A percentile compares a stretch with the other conserved stretches of the same genome.
Conservation (phyloP, 1,140 invertebrate genomes). For the Hyposmocoma kahamanoa region DNA sequence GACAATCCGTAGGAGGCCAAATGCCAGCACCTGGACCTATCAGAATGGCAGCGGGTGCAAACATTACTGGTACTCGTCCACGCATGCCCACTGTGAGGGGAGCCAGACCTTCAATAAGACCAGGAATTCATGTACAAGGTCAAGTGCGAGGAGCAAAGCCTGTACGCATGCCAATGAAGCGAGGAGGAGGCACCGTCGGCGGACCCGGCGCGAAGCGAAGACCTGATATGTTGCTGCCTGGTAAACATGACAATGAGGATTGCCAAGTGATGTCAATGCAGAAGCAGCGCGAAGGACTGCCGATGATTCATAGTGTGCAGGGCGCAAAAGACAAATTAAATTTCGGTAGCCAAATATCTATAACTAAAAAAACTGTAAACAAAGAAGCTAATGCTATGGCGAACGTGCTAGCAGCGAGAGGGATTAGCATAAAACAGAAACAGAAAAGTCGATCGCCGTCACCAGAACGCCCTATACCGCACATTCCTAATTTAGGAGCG, state of each 20-base stretch:
- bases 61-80: conserved; percentile 33
- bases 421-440: conserved; percentile 83
- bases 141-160: conserved; percentile 47
- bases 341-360: conserved; percentile 72
- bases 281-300: conserved; percentile 81
- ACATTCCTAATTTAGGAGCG: conserved; percentile 79
- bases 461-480: conserved; percentile 54
- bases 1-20: conserved; percentile 25
- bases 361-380: conserved; percentile 78
- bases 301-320: conserved; percentile 83
- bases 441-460: conserved; percentile 62
- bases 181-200: conserved; percentile 30
- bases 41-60: conserved; percentile 43
- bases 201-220: conserved; percentile 48
- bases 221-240: conserved; percentile 61
- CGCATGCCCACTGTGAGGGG: conserved; percentile 44
- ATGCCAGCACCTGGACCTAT: conserved; percentile 45
- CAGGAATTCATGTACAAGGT: conserved; percentile 54
- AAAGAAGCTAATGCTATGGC: conserved; percentile 82
- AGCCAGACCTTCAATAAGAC: conserved; percentile 44
- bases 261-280: conserved; percentile 79
- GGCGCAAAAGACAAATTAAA: conserved; percentile 71
- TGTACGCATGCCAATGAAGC: conserved; percentile 59
- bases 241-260: conserved; percentile 69
- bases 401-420: conserved; percentile 82